phyloP scores from a whole-genome alignment of 2,888 invertebrate genomes.

The Drosophila algonquin region DNA sequence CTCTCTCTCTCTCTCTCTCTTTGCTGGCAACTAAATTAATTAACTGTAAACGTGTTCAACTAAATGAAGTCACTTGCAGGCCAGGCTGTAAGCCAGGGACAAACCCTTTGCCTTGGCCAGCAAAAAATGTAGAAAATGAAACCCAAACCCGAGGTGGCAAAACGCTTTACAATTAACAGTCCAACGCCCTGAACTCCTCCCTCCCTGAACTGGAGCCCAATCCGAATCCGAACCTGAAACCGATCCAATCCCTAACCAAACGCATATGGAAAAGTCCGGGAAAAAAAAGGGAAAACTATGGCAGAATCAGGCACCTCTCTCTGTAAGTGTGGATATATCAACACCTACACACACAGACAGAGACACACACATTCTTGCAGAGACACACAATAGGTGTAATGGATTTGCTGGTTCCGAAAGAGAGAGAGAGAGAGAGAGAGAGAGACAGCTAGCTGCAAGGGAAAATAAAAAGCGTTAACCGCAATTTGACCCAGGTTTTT shows the following conservation, averaged over 20 bases:
- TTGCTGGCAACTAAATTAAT: slow-evolving; percentile 58
- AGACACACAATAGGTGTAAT: slow-evolving; percentile 35
- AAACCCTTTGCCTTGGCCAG: slow-evolving; percentile 6
- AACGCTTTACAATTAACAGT: slow-evolving; percentile 67
- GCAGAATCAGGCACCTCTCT: neutral
- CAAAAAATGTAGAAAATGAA: neutral
- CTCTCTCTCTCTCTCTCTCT: neutral
- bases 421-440: slow-evolving; percentile 6
- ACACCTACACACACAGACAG: slow-evolving; percentile 60
- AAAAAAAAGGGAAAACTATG: slow-evolving; percentile 37
- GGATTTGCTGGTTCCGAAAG: slow-evolving; percentile 16
- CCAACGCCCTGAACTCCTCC: slow-evolving; percentile 37
- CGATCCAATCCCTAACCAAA: slow-evolving; percentile 11
- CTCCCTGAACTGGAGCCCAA: slow-evolving; percentile 17
- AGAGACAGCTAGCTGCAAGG: slow-evolving; percentile 12
- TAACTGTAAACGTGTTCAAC: slow-evolving; percentile 68
- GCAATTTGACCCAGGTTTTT: slow-evolving; percentile 77
- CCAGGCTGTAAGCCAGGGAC: neutral
- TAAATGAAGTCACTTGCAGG: slow-evolving; percentile 65
- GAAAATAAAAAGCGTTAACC: slow-evolving; percentile 61
- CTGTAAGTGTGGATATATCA: slow-evolving; percentile 59
- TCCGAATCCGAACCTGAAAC: slow-evolving; percentile 16
- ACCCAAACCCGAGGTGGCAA: slow-evolving; percentile 1
- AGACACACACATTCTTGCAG: slow-evolving; percentile 25
- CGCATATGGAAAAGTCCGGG: slow-evolving; percentile 52